Evolutionary conservation across 2,113 vertebrate species (phyloP), one percentile per base, ranked within the genome.

Genomic region (Heterotilapia buettikoferi): DNA sequence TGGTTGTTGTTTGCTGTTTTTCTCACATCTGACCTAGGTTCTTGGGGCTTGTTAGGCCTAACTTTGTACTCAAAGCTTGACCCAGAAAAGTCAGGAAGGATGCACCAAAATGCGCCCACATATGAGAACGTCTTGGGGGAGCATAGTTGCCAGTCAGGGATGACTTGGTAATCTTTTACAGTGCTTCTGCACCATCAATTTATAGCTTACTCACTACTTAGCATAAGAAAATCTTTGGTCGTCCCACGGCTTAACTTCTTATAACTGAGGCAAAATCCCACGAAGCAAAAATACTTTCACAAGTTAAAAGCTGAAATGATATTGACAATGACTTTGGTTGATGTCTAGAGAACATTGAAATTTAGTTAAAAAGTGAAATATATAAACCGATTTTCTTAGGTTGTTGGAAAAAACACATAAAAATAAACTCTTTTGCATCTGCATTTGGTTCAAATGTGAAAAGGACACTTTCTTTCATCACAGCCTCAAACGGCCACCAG

Each of bases 181-280:
- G 7, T 71, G 36, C 14, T 16, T 59, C 56, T 29, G 24, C 26
- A 16, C 26, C 24, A 59, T 59, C 36, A 71, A 71, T 71, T 43
- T 71, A 2, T 24, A 16, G n/a, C n/a, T 4, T 24, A 9, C 12
- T 43, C 66, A 71, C 38, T 71, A 24, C 38, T 71, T 14, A 6
- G n/a, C n/a, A 40, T 43, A 43, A 71, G 36, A 16, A 71, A 24
- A 71, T 43, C n/a, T 40, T 3, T 24, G 7, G 36, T 71, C 0
- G 0, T 43, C 36, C 9, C 36, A 6, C 0, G 0, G 18, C 16
- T 50, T 19, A 19, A 52, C 47, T 66, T 38, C 61, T 21, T n/a
- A 66, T 38, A 66, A 33, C 16, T 33, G 5, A 63, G 16, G 16
- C 16, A 63, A 66, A 68, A 14, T 68, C n/a, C n/a, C 38, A 43